Conservation (phyloP, 2,888 invertebrate species). For the Invenusta paracnida region DNA sequence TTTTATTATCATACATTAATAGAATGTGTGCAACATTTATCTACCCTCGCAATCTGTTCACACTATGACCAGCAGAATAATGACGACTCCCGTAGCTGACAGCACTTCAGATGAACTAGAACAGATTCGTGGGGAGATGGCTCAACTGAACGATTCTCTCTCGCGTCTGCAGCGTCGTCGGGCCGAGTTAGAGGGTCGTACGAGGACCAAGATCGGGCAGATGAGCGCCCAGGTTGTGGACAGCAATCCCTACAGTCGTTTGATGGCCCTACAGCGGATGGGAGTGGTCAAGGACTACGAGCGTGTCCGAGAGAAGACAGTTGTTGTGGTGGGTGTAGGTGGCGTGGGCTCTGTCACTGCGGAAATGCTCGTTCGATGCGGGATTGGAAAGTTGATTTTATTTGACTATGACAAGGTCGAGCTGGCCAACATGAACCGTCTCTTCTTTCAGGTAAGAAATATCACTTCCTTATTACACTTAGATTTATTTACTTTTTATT, state of each 20-base stretch:
- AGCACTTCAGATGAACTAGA: not conserved
- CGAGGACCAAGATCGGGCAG: conserved; percentile 5
- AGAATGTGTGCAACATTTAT: too few species aligned
- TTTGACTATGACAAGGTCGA: conserved; percentile 99
- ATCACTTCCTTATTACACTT: not conserved
- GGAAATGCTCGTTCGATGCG: conserved; percentile 97
- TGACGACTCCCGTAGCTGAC: too few species aligned
- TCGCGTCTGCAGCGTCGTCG: not conserved
- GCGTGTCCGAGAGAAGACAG: conserved; percentile 73
- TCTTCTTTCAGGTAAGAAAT: conserved; percentile 82
- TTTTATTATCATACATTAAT: too few species aligned
- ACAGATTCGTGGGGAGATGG: not conserved
- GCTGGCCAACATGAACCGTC: conserved; percentile 95
- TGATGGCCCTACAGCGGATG: conserved; percentile 97
- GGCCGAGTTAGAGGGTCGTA: not conserved
- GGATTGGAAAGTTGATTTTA: conserved; percentile 87
- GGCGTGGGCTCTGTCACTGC: conserved; percentile 99
- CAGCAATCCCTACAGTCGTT: conserved; percentile 90
- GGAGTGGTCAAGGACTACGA: conserved; percentile 97
- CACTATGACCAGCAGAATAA: too few species aligned
- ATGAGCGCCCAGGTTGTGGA: conserved; percentile 75
- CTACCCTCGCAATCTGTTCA: too few species aligned
- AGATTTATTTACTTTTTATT: not conserved
- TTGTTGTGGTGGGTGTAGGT: conserved; percentile 92
- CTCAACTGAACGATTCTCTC: not conserved